Evolutionary conservation across 2,888 invertebrate species (phyloP), one percentile per base, ranked within the genome.

Genomic region (Orchesella flavescens): DNA sequence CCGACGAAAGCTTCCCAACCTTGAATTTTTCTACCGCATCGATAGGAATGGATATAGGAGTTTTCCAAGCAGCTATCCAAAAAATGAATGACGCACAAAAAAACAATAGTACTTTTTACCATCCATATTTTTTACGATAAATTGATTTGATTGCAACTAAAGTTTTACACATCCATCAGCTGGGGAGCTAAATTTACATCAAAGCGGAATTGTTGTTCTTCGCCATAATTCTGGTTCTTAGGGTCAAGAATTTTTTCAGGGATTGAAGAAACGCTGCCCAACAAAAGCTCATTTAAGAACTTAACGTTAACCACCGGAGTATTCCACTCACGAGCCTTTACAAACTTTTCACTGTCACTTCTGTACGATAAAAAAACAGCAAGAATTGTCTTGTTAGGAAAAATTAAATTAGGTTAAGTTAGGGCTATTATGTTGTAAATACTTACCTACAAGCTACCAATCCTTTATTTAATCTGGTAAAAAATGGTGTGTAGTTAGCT

Each of bases 51-150:
- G 95, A 95, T 82, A 97, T 95, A 0, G 97, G 97, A 91, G 94
- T 94, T 90, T 96, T 97, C 98, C 98, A 98, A 0, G 97, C 95
- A 90, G 94, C 97, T 97, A 88, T 24, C n/a, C n/a, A n/a, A n/a
- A 34, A 34, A 34, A 7, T 4, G 7, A 55, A 53, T 49, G 19
- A 72, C 21, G 66, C 59, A 74, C 19, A n/a, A 49, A 49, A 49
- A n/a, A n/a, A n/a, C n/a, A 49, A 49, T 49, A 49, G 10, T 34
- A 34, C 34, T 7, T 34, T 34, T 34, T n/a, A n/a, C n/a, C n/a
- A 7, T 34, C 2, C 7, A 34, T 34, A 34, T 34, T 4, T 7
- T 15, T 49, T 12, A 10, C 12, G 49, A 3, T 49, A 3, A 12
- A 12, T 49, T 12, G 49, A 10, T 15, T 3, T 34, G 34, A 34